Base-by-base conservation (phyloP, 2,797 vertebrate species). In the Pangasius krempfi region DNA sequence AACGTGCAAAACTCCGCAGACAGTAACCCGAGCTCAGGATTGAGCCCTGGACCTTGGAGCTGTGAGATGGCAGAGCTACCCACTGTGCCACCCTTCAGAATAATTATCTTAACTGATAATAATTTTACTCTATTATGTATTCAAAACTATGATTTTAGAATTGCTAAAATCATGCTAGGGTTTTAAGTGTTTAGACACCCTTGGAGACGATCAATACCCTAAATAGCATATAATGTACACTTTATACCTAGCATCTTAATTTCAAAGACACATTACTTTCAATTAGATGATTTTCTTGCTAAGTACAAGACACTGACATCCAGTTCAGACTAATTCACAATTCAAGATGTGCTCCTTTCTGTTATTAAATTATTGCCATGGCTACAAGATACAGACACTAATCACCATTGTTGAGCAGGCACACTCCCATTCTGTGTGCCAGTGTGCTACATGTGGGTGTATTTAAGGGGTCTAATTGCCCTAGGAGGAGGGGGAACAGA, bases 391-490 rank as follows among this genome's bases (percentile, higher is more conserved):
- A 85, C 79, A 89, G 79, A 84, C 50, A 87, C 80, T 56, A 76
- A 86, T 88, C 84, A 62, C 60, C 62, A 73, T 18, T 86, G 88
- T 88, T 86, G 80, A 88, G 58, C 73, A 86, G 78, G 47, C 73
- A 62, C 50, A n/a, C 54, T 44, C 72, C 73, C 84, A 85, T 88
- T 88, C 58, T 89, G 87, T 87, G 82, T 90, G 89, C 56, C 72
- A 75, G 70, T 76, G 76, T 70, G 76, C 30, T 81, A 64, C 58
- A 66, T 89, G 52, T 72, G 86, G 75, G 70, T 84, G 85, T 85
- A 62, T 91, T 86, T 87, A 66, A 81, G 82, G 82, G 85, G 87
- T 20, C 27, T 91, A 89, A 89, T 87, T 88, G 85, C 85, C 73
- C 87, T 90, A 70, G 86, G 44, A 80, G 30, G 78, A 80, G 52